These are phyloP conservation scores for Ellobius talpinus DNA, from an alignment of 2,113 vertebrate genomes.

Conservation along the genomic window DNA sequence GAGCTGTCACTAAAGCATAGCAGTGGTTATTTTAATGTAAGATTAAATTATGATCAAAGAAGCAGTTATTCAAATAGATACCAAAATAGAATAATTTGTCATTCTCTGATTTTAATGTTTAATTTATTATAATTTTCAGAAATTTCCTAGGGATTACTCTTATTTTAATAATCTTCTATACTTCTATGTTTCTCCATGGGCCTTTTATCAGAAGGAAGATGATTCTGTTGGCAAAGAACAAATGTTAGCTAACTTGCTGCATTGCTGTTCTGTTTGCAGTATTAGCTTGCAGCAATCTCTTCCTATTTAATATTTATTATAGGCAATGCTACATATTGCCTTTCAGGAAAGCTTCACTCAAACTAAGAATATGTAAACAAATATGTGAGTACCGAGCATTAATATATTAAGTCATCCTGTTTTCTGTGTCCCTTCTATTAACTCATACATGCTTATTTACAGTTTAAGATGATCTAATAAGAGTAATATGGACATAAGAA, in stretches of 20 bases:
- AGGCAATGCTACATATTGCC: neutral
- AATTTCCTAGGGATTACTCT: neutral
- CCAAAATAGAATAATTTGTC: neutral
- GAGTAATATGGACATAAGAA: neutral
- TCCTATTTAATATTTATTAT: constrained; percentile 13
- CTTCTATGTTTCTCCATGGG: neutral
- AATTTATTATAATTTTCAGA: neutral
- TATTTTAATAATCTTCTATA: neutral
- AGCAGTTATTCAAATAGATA: neutral
- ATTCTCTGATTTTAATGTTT: neutral
- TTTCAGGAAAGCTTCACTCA: neutral
- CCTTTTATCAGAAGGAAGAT: neutral
- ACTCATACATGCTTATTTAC: neutral
- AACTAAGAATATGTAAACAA: neutral
- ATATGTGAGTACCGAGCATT: neutral
- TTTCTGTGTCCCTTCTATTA: neutral
- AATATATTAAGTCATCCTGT: neutral
- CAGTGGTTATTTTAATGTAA: neutral
- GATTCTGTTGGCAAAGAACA: neutral
- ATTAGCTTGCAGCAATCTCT: neutral
- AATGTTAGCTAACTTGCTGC: neutral
- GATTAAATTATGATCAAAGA: constrained; percentile 6
- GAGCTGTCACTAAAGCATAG: neutral
- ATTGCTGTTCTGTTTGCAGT: neutral
- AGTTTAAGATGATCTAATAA: neutral